A percentile compares a stretch with the other conserved stretches of the same genome.
These are phyloP conservation scores for Drosophila funebris DNA, from an alignment of 1,140 invertebrate species.

Conservation along the genomic window DNA sequence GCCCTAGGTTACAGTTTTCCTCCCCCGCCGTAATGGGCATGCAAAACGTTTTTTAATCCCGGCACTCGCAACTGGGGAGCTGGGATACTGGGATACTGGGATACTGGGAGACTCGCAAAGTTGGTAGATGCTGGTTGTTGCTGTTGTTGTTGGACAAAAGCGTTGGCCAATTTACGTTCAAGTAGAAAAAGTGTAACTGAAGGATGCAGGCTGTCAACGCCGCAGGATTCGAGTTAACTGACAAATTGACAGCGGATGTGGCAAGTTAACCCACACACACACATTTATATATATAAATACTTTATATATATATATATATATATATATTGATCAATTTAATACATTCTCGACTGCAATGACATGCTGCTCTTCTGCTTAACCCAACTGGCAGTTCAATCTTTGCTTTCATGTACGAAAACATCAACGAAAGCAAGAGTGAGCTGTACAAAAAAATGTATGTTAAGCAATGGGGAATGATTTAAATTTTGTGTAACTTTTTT, in stretches of 20 bases:
- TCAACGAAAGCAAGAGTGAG: background rate
- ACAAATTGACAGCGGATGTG: conserved; percentile 24
- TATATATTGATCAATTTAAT: conserved; percentile 2
- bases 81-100: no score
- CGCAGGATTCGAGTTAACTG: conserved; percentile 22
- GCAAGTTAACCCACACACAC: background rate
- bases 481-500: no score
- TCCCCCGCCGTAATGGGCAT: conserved; percentile 49
- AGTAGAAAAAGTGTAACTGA: conserved; percentile 26
- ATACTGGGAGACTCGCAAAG: conserved; percentile 3
- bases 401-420: background rate
- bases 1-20: background rate
- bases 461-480: background rate
- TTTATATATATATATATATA: background rate
- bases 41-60: conserved; percentile 78
- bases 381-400: background rate
- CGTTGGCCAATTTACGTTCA: conserved; percentile 41
- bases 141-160: conserved; percentile 16
- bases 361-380: background rate
- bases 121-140: background rate
- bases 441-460: background rate
- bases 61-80: conserved; percentile 27
- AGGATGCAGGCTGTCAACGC: conserved; percentile 31
- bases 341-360: background rate
- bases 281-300: conserved; percentile 2